Evolutionary conservation across 2,888 invertebrate species (phyloP), one percentile per base, ranked within the genome.

Genomic region (Chymomyza procnemis): DNA sequence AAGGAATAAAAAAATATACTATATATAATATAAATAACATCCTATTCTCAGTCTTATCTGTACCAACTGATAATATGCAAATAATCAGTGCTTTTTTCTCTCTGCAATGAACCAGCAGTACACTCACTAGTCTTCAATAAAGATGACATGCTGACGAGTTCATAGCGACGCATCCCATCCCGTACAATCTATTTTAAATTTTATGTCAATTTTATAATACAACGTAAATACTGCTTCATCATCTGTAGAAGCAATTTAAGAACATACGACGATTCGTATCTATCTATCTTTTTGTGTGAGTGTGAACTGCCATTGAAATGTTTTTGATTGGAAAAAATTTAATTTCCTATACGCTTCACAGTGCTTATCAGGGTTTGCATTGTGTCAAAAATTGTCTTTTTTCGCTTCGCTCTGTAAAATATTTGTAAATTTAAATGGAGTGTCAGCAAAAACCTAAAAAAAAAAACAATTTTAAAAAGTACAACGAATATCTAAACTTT

Each of bases 251-350:
- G 48, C 48, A 61, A 50, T 59, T 57, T 68, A 50, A 41, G 34
- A 41, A 41, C 34, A 41, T 41, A 41, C 34, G 34, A 41, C 34
- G 34, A 41, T 12, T 12, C 34, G 34, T 41, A 41, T 59, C 22
- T 55, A 41, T 59, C 22, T 55, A 18, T 55, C 22, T 30, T 22
- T 30, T 12, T 16, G 41, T 57, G 34, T 16, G 59, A 73, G 58
- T 79, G 76, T 78, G 78, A 78, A 77, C 70, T 74, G 75, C 79
- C 67, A 85, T 88, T 88, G 87, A 89, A 89, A 81, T 88, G 85
- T 75, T 86, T 85, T 87, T 89, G 88, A 88, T 89, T 89, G 88
- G 89, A 89, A 88, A 87, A 88, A 88, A 89, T 88, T 75, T 88
- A 88, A 88, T 88, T 88, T 88, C 88, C 88, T 88, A 89, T 88